Conservation (phyloP, 2,113 vertebrate genomes). For the Martes martes region DNA sequence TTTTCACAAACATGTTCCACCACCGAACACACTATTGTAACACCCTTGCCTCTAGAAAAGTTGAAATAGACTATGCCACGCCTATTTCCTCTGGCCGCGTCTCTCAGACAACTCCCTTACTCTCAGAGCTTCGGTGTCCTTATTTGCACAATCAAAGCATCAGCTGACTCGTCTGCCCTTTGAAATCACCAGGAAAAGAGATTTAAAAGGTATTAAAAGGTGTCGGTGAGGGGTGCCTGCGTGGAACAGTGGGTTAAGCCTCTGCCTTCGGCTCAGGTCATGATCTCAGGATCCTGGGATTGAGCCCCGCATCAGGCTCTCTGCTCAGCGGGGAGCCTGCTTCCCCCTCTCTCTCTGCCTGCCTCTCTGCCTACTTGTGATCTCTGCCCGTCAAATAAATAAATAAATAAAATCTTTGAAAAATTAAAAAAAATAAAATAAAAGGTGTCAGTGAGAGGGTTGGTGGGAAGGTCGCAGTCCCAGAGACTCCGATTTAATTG, state of each 20-base stretch:
- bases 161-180: background rate
- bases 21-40: background rate
- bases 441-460: background rate
- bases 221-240: background rate
- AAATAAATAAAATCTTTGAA: too few relatives aligned
- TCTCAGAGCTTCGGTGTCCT: background rate
- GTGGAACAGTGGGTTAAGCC: too few relatives aligned
- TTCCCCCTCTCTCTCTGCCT: too few relatives aligned
- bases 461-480: background rate
- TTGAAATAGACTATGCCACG: background rate
- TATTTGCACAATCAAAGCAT: background rate
- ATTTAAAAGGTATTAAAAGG: background rate
- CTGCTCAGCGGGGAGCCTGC: too few relatives aligned
- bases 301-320: too few relatives aligned
- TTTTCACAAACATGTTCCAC: constrained; percentile 34
- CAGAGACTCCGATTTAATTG: background rate
- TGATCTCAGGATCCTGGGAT: too few relatives aligned
- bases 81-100: background rate
- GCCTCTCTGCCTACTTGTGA: too few relatives aligned
- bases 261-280: too few relatives aligned
- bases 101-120: background rate
- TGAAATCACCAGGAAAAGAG: background rate
- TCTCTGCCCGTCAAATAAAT: too few relatives aligned
- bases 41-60: background rate
- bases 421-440: too few relatives aligned